Evolutionary conservation across 2,797 vertebrate species (phyloP).

Genomic region (Neoniphon sammara): DNA sequence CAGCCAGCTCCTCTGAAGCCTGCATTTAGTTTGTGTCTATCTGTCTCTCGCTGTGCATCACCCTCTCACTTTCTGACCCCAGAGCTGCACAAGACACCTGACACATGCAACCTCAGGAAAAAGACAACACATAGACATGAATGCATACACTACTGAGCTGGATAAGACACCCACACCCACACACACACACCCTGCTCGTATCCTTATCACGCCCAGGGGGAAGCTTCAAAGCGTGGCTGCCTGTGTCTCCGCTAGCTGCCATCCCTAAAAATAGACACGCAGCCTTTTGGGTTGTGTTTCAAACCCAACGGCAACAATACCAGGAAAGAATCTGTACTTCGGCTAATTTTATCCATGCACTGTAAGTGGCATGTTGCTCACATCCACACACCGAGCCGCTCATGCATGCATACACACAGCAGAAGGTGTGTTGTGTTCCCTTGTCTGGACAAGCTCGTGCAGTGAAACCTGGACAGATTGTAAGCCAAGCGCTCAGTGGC

Average conservation of each 20-base stretch:
- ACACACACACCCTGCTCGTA: conserved; percentile 30
- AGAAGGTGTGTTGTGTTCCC: conserved; percentile 45
- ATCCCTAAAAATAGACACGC: conserved; percentile 73
- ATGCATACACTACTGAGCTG: background rate
- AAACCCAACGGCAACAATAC: conserved; percentile 75
- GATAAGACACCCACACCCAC: conserved; percentile 6
- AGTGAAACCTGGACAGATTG: conserved; percentile 46
- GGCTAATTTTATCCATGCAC: conserved; percentile 71
- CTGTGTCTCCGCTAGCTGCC: conserved; percentile 44
- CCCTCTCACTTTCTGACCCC: background rate
- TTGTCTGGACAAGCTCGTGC: conserved; percentile 34
- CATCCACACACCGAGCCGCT: background rate
- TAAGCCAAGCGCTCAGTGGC: conserved; percentile 43
- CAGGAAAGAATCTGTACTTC: conserved; percentile 73
- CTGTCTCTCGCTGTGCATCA: background rate
- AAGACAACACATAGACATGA: background rate
- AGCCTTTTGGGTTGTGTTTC: conserved; percentile 71
- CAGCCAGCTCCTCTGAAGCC: conserved; percentile 12
- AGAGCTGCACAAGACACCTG: background rate
- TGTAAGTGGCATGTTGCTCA: conserved; percentile 35
- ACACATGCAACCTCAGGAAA: background rate
- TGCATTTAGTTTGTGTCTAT: no score
- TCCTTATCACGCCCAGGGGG: conserved; percentile 42
- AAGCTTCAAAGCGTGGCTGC: conserved; percentile 57
- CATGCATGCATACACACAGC: conserved; percentile 11